phyloP scores from a whole-genome alignment of 2,113 vertebrate species.

The Oophaga pumilio region DNA sequence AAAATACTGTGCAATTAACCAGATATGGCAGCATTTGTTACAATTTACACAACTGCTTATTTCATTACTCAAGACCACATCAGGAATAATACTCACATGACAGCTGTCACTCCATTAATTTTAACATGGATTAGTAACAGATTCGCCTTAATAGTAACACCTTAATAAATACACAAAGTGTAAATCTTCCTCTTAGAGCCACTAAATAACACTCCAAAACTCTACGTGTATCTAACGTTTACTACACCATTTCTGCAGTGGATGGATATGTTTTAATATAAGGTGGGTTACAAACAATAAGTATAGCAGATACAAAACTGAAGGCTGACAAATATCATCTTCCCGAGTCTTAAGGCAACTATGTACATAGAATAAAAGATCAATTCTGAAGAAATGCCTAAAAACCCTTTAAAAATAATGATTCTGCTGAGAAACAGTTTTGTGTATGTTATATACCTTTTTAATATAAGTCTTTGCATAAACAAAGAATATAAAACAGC shows the following conservation, averaged over 20 bases:
- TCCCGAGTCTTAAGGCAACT: slow-evolving; percentile 22
- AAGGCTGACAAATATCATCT: not conserved
- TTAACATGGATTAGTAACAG: no score
- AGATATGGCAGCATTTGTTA: not conserved
- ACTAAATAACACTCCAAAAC: not conserved
- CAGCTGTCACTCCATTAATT: not conserved
- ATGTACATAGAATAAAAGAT: not conserved
- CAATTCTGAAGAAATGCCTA: not conserved
- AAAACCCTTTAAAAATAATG: not conserved
- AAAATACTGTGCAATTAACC: not conserved
- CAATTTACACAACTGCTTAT: not conserved
- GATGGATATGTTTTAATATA: not conserved
- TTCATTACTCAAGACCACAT: not conserved
- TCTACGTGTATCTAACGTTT: not conserved
- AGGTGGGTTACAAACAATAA: not conserved
- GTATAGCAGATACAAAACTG: not conserved
- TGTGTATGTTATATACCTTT: not conserved
- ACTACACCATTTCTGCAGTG: not conserved
- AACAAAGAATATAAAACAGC: slow-evolving; percentile 13
- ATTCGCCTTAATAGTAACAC: not conserved
- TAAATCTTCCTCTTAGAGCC: not conserved
- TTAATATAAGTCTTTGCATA: not conserved
- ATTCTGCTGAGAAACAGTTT: slow-evolving; percentile 3
- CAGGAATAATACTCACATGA: not conserved
- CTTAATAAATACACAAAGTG: not conserved